Evolutionary conservation across 2,113 vertebrate genomes (phyloP).

Genomic region (Takifugu bimaculatus): DNA sequence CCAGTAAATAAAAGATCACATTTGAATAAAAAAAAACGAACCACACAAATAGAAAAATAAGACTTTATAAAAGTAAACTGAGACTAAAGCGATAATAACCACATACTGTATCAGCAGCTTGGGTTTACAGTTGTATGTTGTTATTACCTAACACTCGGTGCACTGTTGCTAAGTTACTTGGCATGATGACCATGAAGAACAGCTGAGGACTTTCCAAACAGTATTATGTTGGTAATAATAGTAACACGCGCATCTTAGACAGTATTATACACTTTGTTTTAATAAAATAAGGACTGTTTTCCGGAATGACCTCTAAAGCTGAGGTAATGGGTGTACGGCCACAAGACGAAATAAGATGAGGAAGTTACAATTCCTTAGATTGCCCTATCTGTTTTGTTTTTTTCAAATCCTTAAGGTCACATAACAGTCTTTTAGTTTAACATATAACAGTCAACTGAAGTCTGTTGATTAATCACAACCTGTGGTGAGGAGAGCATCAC

Average conservation of each 20-base stretch:
- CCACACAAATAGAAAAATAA: background rate
- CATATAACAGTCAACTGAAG: constrained; percentile 66
- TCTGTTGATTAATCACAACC: constrained; percentile 50
- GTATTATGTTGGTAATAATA: constrained; percentile 38
- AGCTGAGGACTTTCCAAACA: constrained; percentile 39
- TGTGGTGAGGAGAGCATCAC: constrained; percentile 38
- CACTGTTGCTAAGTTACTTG: constrained; percentile 67
- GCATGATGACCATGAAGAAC: constrained; percentile 51
- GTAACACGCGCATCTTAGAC: constrained; percentile 24
- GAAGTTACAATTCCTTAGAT: constrained; percentile 17
- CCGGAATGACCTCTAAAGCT: constrained; percentile 6
- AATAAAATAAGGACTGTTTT: constrained; percentile 7
- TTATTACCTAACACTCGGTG: constrained; percentile 62
- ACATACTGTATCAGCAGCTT: constrained; percentile 64
- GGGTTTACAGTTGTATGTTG: constrained; percentile 66
- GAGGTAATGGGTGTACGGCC: constrained; percentile 37
- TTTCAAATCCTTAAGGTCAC: constrained; percentile 29
- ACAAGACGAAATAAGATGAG: constrained; percentile 32
- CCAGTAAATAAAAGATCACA: constrained; percentile 5
- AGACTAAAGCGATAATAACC: constrained; percentile 62
- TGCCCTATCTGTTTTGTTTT: constrained; percentile 13
- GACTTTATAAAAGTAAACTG: constrained; percentile 62
- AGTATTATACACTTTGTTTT: constrained; percentile 13
- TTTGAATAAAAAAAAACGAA: too few species aligned
- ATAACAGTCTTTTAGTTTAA: constrained; percentile 68